Evolutionary conservation across 2,113 vertebrate species (phyloP).

Genomic region (Sigmodon hispidus): DNA sequence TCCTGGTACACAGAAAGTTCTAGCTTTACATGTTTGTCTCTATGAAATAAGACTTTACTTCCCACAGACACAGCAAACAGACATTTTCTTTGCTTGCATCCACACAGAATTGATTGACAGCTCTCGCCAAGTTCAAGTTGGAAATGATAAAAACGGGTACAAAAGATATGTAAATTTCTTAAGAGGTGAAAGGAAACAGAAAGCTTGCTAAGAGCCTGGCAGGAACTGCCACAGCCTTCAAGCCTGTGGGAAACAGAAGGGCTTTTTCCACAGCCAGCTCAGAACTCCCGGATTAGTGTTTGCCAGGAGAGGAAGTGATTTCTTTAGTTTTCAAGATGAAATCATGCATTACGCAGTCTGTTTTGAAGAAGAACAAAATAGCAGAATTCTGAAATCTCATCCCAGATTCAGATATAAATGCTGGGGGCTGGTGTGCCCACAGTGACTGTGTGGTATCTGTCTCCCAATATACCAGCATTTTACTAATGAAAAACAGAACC

Average conservation of each 20-base stretch:
- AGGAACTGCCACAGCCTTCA: slow-evolving; percentile 74
- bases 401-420: slow-evolving; percentile 33
- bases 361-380: slow-evolving; percentile 59
- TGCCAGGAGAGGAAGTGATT: slow-evolving; percentile 77
- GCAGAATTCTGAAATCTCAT: slow-evolving; percentile 42
- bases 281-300: slow-evolving; percentile 37
- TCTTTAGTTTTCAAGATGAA: slow-evolving; percentile 75
- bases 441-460: neutral
- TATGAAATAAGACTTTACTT: slow-evolving; percentile 50
- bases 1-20: neutral
- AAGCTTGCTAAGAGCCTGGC: slow-evolving; percentile 64
- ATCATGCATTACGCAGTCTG: slow-evolving; percentile 51
- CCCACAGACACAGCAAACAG: neutral
- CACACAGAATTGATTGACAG: slow-evolving; percentile 48
- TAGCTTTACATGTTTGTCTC: slow-evolving; percentile 6
- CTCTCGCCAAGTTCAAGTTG: slow-evolving; percentile 52
- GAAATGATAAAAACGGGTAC: slow-evolving; percentile 43
- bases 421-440: neutral
- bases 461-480: neutral
- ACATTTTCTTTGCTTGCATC: slow-evolving; percentile 48
- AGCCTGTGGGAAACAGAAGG: slow-evolving; percentile 67
- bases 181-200: slow-evolving; percentile 55
- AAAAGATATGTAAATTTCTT: slow-evolving; percentile 75
- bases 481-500: neutral
- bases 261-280: slow-evolving; percentile 60